Conservation (phyloP, 92 coral and sea anemone species). For the Zoanthus gigantus region DNA sequence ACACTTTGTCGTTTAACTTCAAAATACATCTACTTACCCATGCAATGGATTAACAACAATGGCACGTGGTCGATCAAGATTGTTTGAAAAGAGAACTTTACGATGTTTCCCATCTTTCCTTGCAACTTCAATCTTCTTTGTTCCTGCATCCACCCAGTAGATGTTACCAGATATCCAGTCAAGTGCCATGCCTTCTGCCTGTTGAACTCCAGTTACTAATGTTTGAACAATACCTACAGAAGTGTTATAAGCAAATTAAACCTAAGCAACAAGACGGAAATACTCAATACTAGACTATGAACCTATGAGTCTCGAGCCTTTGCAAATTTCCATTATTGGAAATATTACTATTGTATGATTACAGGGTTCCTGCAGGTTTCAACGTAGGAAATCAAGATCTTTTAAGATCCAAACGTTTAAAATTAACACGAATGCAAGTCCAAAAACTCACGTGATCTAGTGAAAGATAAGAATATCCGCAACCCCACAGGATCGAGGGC, state of each 20-base stretch:
- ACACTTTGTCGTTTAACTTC: neutral
- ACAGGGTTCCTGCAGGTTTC: too few species aligned
- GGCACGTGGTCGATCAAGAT: slow-evolving; percentile 91
- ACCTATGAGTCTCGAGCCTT: too few species aligned
- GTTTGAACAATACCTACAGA: slow-evolving; percentile 68
- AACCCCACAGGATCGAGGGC: too few species aligned
- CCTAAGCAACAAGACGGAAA: neutral
- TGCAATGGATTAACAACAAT: slow-evolving; percentile 78
- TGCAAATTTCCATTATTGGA: too few species aligned
- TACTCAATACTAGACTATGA: neutral
- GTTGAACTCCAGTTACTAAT: slow-evolving; percentile 75
- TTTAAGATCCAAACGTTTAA: too few species aligned
- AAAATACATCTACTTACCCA: slow-evolving; percentile 64
- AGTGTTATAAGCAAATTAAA: neutral
- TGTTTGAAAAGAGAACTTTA: slow-evolving; percentile 62
- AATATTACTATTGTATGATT: too few species aligned
- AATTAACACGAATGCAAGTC: too few species aligned
- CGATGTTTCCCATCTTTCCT: slow-evolving; percentile 90
- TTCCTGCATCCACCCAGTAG: slow-evolving; percentile 96
- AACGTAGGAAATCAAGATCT: too few species aligned
- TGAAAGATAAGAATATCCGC: too few species aligned
- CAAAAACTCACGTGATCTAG: too few species aligned
- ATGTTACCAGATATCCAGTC: slow-evolving; percentile 95
- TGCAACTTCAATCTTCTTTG: slow-evolving; percentile 91
- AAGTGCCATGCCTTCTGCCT: slow-evolving; percentile 91